Evolutionary conservation across 2,113 vertebrate species (phyloP).

Genomic region (Agapornis roseicollis): DNA sequence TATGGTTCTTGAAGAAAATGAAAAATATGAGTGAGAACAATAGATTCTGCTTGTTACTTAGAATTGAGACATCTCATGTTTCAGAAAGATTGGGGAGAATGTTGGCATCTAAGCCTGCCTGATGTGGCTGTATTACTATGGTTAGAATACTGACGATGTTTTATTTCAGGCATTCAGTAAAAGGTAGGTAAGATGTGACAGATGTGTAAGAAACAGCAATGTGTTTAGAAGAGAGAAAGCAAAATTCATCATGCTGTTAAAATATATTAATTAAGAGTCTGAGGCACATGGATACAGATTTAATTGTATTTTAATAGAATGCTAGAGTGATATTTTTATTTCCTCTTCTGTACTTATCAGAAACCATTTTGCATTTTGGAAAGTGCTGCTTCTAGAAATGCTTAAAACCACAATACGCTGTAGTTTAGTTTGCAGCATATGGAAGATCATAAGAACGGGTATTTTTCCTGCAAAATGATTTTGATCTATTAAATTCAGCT

Average conservation of each 20-base stretch:
- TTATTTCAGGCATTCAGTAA: constrained; percentile 8
- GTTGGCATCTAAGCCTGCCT: not conserved
- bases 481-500: constrained; percentile 27
- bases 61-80: not conserved
- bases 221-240: not conserved
- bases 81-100: not conserved
- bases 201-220: not conserved
- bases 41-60: not conserved
- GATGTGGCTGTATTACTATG: not conserved
- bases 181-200: not conserved
- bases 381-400: not conserved
- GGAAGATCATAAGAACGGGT: not conserved
- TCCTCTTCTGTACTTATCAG: not conserved
- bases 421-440: constrained; percentile 37
- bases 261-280: constrained; percentile 1
- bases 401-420: not conserved
- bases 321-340: not conserved
- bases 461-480: not conserved
- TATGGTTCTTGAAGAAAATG: not conserved
- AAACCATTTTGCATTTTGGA: constrained; percentile 14
- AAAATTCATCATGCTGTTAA: not conserved
- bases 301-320: constrained; percentile 30
- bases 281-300: not conserved
- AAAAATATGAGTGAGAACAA: not conserved
- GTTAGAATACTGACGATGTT: not conserved